phyloP scores from a whole-genome alignment of 2,113 vertebrate species.

The Alosa alosa region DNA sequence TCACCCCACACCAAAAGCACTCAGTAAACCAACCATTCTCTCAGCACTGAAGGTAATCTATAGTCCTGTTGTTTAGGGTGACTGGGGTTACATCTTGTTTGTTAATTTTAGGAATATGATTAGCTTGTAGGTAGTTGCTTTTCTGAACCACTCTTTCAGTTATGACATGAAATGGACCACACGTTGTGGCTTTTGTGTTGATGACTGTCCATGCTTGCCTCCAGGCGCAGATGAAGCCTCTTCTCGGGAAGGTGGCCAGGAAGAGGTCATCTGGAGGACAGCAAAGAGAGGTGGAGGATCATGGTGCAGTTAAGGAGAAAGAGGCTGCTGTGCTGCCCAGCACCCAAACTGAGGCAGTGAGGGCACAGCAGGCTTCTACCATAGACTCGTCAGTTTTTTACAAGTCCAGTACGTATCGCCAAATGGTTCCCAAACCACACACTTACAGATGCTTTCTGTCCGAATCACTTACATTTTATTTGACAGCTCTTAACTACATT shows the following conservation, averaged over 20 bases:
- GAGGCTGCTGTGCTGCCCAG: conserved; percentile 75
- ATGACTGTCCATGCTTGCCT: conserved; percentile 16
- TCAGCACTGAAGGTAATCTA: conserved; percentile 73
- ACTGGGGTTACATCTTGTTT: background rate
- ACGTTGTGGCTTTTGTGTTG: background rate
- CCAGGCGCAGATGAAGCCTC: conserved; percentile 67
- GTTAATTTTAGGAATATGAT: background rate
- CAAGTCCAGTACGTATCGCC: conserved; percentile 92
- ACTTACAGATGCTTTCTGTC: conserved; percentile 32
- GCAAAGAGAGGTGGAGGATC: conserved; percentile 44
- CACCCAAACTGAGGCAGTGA: conserved; percentile 87
- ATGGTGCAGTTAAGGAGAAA: conserved; percentile 42
- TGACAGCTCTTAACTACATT: background rate
- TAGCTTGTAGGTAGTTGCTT: background rate
- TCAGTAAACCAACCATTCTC: conserved; percentile 68
- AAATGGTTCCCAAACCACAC: conserved; percentile 68
- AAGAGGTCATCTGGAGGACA: conserved; percentile 59
- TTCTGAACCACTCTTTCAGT: background rate
- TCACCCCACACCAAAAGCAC: conserved; percentile 64
- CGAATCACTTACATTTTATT: background rate
- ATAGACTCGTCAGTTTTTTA: conserved; percentile 80
- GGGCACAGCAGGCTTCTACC: conserved; percentile 81
- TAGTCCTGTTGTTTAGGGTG: background rate
- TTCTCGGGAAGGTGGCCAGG: conserved; percentile 66
- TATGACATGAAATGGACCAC: background rate